Percentiles rank a stretch among this genome's conserved stretches.
phyloP scores from a whole-genome alignment of 1,140 invertebrate genomes.

The Triops longicaudatus region DNA sequence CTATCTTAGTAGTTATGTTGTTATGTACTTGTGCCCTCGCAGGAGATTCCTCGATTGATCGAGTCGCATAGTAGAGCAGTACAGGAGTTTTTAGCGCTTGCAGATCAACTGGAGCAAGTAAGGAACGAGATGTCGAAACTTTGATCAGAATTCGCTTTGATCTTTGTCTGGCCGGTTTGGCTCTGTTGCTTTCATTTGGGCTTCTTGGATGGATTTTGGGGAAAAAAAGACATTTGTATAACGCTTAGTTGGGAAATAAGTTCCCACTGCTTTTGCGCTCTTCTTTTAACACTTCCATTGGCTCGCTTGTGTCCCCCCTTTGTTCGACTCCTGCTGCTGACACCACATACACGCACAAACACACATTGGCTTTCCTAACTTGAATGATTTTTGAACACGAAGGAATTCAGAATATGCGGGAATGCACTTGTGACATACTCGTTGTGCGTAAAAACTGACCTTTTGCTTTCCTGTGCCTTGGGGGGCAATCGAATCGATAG shows the following conservation, averaged over 20 bases:
- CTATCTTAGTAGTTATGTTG: too few species aligned
- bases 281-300: slow-evolving; percentile 5
- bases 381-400: neutral
- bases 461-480: neutral
- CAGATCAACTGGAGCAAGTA: slow-evolving; percentile 77
- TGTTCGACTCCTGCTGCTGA: slow-evolving; percentile 17
- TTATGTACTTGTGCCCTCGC: slow-evolving; percentile 30
- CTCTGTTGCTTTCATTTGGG: slow-evolving; percentile 23
- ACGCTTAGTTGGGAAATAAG: slow-evolving; percentile 17
- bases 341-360: neutral
- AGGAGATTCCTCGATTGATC: slow-evolving; percentile 66
- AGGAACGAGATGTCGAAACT: slow-evolving; percentile 40
- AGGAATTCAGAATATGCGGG: neutral
- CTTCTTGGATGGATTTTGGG: slow-evolving; percentile 18
- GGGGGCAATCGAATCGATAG: neutral
- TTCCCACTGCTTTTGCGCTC: slow-evolving; percentile 17
- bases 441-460: slow-evolving; percentile 9
- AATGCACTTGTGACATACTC: neutral
- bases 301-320: neutral
- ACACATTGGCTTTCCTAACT: neutral
- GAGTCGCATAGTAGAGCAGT: slow-evolving; percentile 60
- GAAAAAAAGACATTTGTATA: slow-evolving; percentile 6
- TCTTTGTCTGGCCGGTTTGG: neutral
- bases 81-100: slow-evolving; percentile 59
- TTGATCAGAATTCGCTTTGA: slow-evolving; percentile 18